Evolutionary conservation across 2,888 invertebrate species (phyloP).

Genomic region (Yponomeuta evonymella): DNA sequence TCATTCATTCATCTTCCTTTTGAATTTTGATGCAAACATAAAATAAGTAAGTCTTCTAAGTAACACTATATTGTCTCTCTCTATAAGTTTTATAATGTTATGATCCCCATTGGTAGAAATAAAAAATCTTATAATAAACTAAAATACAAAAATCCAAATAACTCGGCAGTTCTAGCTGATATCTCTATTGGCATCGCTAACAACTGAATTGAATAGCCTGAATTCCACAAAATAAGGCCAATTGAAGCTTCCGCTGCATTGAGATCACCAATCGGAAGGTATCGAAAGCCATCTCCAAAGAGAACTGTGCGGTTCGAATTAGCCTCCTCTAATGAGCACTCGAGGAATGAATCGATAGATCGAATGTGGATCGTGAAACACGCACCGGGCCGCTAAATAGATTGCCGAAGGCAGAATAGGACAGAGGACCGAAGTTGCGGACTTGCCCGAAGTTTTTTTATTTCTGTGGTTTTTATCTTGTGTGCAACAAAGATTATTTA

Average conservation of each 20-base stretch:
- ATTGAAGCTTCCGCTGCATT: neutral
- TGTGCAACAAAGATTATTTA: no score
- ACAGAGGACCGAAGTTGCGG: no score
- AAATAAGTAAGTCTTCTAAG: no score
- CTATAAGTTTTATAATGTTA: no score
- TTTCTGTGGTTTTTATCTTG: no score
- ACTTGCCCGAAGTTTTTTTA: no score
- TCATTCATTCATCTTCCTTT: no score
- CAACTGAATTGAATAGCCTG: neutral
- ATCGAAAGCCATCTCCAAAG: neutral
- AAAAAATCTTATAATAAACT: no score
- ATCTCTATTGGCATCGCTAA: neutral
- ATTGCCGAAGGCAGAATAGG: neutral
- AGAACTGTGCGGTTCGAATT: conserved; percentile 1
- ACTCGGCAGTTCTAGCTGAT: neutral
- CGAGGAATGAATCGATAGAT: neutral
- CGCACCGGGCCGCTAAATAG: neutral
- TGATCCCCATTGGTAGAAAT: no score
- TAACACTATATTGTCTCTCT: no score
- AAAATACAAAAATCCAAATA: neutral
- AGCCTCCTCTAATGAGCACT: neutral
- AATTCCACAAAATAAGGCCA: neutral
- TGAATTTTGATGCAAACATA: no score
- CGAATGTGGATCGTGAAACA: neutral
- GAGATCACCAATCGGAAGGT: neutral